Evolutionary conservation across 2,113 vertebrate species (phyloP).

Genomic region (Austrofundulus limnaeus): DNA sequence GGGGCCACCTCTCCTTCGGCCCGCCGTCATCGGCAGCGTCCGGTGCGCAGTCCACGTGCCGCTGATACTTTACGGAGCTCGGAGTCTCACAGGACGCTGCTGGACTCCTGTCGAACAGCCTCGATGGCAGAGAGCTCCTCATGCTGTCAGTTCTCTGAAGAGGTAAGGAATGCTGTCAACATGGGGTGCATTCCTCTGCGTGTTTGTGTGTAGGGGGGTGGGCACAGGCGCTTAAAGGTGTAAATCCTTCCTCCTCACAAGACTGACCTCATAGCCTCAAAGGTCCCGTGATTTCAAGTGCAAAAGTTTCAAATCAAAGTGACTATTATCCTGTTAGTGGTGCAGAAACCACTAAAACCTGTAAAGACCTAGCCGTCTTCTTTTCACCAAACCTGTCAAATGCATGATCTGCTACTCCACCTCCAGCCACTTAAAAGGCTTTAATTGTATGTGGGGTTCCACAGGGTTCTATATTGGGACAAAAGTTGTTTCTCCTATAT

Average conservation of each 20-base stretch:
- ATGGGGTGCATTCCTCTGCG: slow-evolving; percentile 55
- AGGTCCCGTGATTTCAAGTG: not conserved
- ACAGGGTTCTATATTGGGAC: too few species aligned
- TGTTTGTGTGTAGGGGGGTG: slow-evolving; percentile 23
- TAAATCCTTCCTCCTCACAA: slow-evolving; percentile 49
- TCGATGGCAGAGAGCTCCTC: slow-evolving; percentile 62
- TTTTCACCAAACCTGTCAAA: not conserved
- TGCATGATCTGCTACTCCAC: not conserved
- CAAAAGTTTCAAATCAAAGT: slow-evolving; percentile 17
- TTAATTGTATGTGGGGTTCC: too few species aligned
- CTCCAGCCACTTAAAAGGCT: not conserved
- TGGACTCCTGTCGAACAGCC: slow-evolving; percentile 46
- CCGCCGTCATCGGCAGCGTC: not conserved
- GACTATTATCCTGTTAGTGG: not conserved
- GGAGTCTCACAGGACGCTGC: slow-evolving; percentile 12
- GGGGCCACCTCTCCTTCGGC: slow-evolving; percentile 23
- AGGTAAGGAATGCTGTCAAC: slow-evolving; percentile 55
- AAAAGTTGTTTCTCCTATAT: too few species aligned
- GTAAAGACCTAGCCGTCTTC: too few species aligned
- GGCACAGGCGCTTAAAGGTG: slow-evolving; percentile 67
- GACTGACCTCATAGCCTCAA: slow-evolving; percentile 17
- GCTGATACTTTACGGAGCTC: slow-evolving; percentile 44
- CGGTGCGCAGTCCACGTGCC: slow-evolving; percentile 50
- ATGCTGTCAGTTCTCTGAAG: slow-evolving; percentile 46
- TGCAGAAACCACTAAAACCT: not conserved